Conservation (phyloP, 30 jellyfish, hydroid and myxozoan genomes). For the Pelagia noctiluca region DNA sequence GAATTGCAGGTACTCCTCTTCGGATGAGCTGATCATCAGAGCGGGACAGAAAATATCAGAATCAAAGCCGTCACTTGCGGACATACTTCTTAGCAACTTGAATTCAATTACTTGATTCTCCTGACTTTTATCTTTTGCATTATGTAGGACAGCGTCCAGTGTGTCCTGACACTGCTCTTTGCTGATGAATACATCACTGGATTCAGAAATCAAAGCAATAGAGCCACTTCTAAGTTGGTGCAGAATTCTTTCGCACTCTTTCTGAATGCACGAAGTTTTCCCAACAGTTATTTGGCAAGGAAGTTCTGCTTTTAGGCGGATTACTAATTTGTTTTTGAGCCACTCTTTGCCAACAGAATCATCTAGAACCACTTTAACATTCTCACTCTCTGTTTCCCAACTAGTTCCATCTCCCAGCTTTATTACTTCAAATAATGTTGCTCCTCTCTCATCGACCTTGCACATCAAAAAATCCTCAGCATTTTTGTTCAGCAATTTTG, state of each 20-base stretch:
- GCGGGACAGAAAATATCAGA: slow-evolving; percentile 36
- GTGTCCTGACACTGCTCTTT: background rate
- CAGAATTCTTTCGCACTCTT: slow-evolving; percentile 12
- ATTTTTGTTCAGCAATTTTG: background rate
- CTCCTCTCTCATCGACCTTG: slow-evolving; percentile 1
- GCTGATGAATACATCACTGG: background rate
- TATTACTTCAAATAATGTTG: slow-evolving; percentile 7
- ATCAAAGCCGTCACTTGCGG: background rate
- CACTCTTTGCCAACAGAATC: slow-evolving; percentile 6
- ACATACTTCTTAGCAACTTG: background rate
- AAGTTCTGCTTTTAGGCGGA: slow-evolving; percentile 7
- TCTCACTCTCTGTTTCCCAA: background rate
- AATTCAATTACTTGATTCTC: slow-evolving; percentile 3
- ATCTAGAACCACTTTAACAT: background rate
- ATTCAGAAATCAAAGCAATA: slow-evolving; percentile 1
- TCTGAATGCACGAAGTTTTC: background rate
- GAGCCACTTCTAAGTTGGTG: background rate
- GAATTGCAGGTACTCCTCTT: slow-evolving; percentile 21
- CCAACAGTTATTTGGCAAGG: slow-evolving; percentile 36
- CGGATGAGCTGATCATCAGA: slow-evolving; percentile 23
- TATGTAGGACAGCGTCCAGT: background rate
- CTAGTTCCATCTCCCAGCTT: background rate
- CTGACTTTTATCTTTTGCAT: background rate
- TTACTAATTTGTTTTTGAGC: background rate
- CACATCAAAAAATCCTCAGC: slow-evolving; percentile 16